Evolutionary conservation across 1,140 invertebrate genomes (phyloP).

Genomic region (Uloborus diversus): DNA sequence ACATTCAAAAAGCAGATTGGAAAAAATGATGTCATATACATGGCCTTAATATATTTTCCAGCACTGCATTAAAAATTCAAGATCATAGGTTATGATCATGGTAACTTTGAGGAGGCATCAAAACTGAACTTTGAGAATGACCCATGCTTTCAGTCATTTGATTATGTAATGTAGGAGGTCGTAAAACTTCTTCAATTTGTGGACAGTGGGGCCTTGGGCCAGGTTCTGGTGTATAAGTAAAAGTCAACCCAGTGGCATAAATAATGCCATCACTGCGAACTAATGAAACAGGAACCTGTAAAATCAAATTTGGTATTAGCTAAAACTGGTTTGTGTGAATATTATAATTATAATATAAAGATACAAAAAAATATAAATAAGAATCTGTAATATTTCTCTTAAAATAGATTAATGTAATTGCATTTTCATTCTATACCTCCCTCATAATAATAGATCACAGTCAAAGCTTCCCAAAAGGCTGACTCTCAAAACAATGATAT

Average conservation of each 20-base stretch:
- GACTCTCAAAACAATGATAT: too few relatives aligned
- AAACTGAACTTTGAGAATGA: conserved; percentile 19
- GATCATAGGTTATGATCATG: conserved; percentile 43
- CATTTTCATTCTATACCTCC: too few relatives aligned
- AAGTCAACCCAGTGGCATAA: conserved; percentile 97
- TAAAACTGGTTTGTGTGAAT: too few relatives aligned
- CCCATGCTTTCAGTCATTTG: conserved; percentile 28
- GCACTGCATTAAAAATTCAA: background rate
- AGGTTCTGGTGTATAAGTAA: conserved; percentile 96
- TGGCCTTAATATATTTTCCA: too few relatives aligned
- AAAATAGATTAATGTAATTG: too few relatives aligned
- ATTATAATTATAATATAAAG: too few relatives aligned
- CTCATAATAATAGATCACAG: too few relatives aligned
- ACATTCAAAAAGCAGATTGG: too few relatives aligned
- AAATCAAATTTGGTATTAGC: conserved; percentile 21
- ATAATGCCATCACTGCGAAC: conserved; percentile 98
- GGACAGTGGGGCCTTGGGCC: conserved; percentile 85
- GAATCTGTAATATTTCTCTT: too few relatives aligned
- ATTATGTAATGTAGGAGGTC: conserved; percentile 62
- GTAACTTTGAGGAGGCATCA: conserved; percentile 48
- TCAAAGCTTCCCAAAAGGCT: too few relatives aligned
- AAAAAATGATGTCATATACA: too few relatives aligned
- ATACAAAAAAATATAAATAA: too few relatives aligned
- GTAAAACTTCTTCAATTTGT: conserved; percentile 87
- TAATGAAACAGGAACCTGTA: conserved; percentile 94